phyloP scores from a whole-genome alignment of 2,888 invertebrate genomes.

The Didymodactylos carnosus region DNA sequence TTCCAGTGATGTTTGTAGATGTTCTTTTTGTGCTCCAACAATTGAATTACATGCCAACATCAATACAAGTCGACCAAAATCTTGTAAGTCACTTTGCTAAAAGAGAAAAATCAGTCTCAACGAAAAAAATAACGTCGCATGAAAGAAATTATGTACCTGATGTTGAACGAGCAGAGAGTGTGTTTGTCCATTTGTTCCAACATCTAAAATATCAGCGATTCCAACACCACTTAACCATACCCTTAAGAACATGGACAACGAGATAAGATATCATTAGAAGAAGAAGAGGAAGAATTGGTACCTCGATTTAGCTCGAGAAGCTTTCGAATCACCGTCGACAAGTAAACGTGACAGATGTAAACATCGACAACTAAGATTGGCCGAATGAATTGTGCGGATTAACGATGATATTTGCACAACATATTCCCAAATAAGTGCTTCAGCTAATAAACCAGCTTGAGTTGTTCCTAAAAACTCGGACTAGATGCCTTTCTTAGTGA shows the following conservation, averaged over 20 bases:
- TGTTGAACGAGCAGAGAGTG: background rate
- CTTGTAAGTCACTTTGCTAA: conserved; percentile 72
- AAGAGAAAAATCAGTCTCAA: conserved; percentile 15
- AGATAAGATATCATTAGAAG: background rate
- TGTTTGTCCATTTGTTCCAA: background rate
- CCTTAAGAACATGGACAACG: conserved; percentile 26
- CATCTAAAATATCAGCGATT: conserved; percentile 54
- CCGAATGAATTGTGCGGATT: conserved; percentile 65
- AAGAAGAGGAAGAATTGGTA: background rate
- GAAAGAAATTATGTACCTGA: too few species aligned
- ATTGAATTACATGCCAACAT: conserved; percentile 78
- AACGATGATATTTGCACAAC: conserved; percentile 85
- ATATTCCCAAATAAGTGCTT: conserved; percentile 78
- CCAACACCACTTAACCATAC: conserved; percentile 60
- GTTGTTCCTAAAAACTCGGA: background rate
- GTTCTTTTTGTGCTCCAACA: conserved; percentile 64
- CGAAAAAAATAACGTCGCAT: background rate
- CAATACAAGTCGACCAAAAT: conserved; percentile 69
- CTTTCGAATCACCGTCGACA: conserved; percentile 19
- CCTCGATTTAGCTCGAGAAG: background rate
- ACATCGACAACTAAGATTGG: conserved; percentile 55
- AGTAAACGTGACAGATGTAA: conserved; percentile 74
- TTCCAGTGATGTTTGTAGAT: conserved; percentile 66
- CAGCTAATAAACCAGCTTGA: conserved; percentile 48
- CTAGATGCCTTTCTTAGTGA: too few species aligned